These are phyloP conservation scores for Chrysotoxum bicinctum DNA, from an alignment of 2,888 invertebrate species.

Conservation along the genomic window DNA sequence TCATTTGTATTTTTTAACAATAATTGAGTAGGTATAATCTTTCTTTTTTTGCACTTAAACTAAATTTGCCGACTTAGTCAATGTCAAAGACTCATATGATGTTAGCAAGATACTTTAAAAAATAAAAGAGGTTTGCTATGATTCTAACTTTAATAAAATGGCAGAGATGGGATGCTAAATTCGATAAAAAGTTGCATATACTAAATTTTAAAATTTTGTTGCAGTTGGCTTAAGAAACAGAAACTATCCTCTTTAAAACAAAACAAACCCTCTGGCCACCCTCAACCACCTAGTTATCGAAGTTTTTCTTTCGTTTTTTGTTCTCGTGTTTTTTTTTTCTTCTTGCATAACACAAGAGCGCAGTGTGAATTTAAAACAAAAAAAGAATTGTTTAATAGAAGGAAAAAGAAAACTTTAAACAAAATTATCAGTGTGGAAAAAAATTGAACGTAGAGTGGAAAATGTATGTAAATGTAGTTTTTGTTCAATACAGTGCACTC, in stretches of 20 bases:
- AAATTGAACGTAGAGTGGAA: slow-evolving; percentile 11
- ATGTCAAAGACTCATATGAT: no score
- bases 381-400: slow-evolving; percentile 18
- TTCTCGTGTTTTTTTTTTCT: slow-evolving; percentile 45
- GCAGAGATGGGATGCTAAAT: no score
- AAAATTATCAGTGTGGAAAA: slow-evolving; percentile 34
- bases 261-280: neutral
- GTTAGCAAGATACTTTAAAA: no score
- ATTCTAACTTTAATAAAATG: no score
- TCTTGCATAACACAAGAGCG: slow-evolving; percentile 67
- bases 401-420: slow-evolving; percentile 15
- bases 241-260: neutral
- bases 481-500: slow-evolving; percentile 17
- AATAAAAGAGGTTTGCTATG: no score
- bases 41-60: no score
- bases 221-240: no score
- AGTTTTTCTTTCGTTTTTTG: slow-evolving; percentile 41
- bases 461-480: slow-evolving; percentile 44
- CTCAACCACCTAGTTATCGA: slow-evolving; percentile 18
- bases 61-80: no score
- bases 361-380: slow-evolving; percentile 45
- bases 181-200: no score
- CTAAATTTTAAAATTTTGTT: no score
- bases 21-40: no score
- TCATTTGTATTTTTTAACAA: no score